phyloP scores from a whole-genome alignment of 1,140 invertebrate genomes.

The Cotesia glomerata region DNA sequence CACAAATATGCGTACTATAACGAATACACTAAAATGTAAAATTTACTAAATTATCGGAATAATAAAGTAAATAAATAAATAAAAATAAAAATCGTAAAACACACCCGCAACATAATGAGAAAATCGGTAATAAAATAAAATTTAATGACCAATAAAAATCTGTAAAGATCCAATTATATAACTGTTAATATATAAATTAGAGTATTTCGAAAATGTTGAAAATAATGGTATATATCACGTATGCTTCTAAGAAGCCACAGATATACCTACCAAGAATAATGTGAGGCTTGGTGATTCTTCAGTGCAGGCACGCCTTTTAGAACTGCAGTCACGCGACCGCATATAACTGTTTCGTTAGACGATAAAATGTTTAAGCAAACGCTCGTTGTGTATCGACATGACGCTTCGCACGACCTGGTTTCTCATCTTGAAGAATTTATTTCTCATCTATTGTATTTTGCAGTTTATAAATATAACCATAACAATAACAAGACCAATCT shows the following conservation, averaged over 20 bases:
- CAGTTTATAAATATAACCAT: background rate
- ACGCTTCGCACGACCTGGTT: conserved; percentile 23
- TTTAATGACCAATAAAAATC: too few relatives aligned
- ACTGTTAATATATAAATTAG: too few relatives aligned
- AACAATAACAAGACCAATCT: background rate
- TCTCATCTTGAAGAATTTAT: conserved; percentile 11
- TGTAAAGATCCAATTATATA: too few relatives aligned
- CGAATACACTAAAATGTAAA: too few relatives aligned
- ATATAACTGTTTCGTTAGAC: conserved; percentile 31
- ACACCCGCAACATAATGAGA: too few relatives aligned
- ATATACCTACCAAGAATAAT: background rate
- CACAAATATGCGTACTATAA: too few relatives aligned
- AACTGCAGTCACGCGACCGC: conserved; percentile 25
- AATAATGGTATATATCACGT: background rate
- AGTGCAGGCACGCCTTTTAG: conserved; percentile 22
- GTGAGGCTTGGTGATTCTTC: conserved; percentile 11
- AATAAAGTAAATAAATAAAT: too few relatives aligned
- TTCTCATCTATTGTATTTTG: conserved; percentile 2
- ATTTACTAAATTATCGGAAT: too few relatives aligned
- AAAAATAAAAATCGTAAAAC: too few relatives aligned
- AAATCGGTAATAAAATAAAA: too few relatives aligned
- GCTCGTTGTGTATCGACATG: conserved; percentile 19
- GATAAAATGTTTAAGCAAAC: conserved; percentile 23
- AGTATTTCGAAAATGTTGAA: too few relatives aligned
- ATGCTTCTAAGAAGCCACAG: background rate